These are phyloP conservation scores for Acanthis flammea DNA, from an alignment of 2,797 vertebrate genomes.

Conservation along the genomic window DNA sequence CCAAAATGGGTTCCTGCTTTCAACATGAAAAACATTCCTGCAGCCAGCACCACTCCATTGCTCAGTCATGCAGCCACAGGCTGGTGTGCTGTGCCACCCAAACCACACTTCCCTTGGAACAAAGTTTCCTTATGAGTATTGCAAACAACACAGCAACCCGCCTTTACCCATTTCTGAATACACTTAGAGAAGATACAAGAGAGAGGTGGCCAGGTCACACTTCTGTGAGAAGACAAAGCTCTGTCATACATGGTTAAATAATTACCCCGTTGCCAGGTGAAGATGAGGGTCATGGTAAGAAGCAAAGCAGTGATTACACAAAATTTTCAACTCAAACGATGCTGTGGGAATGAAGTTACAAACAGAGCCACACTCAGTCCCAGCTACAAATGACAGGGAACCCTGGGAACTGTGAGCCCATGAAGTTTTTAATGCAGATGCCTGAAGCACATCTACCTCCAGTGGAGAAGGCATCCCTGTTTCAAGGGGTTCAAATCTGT, in stretches of 20 bases:
- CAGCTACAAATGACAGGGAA: rapidly evolving
- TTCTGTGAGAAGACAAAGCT: neutral
- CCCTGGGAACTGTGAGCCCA: rapidly evolving
- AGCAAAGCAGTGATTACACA: neutral
- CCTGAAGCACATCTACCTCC: neutral
- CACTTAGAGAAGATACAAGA: neutral
- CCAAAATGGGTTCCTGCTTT: neutral
- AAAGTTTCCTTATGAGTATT: neutral
- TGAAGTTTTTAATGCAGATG: neutral
- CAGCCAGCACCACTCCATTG: neutral
- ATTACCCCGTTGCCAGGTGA: neutral
- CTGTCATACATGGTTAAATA: neutral
- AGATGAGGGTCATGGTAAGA: neutral
- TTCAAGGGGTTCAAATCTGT: neutral
- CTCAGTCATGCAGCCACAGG: neutral
- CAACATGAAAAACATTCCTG: neutral
- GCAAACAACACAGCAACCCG: neutral
- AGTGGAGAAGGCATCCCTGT: neutral
- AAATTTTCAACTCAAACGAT: neutral
- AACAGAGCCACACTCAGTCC: neutral
- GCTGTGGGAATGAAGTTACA: neutral
- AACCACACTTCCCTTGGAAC: neutral
- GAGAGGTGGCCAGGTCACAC: neutral
- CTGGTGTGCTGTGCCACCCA: neutral
- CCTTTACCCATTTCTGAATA: neutral